phyloP scores from a whole-genome alignment of 2,797 vertebrate genomes.

The Enteromius paludinosus region DNA sequence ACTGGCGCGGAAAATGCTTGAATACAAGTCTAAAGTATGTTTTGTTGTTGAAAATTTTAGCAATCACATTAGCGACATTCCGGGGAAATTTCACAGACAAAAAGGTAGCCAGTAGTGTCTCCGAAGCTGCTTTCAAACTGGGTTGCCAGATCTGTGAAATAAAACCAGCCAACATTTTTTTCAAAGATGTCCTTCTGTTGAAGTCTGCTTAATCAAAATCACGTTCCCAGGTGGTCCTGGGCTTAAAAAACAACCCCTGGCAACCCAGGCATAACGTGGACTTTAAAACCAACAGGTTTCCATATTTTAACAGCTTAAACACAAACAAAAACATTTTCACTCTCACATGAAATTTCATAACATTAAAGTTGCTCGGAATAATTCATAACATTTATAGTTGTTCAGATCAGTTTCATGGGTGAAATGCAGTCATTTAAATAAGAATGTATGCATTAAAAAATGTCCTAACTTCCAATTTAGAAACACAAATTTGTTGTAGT shows the following conservation, averaged over 20 bases:
- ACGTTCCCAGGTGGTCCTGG: background rate
- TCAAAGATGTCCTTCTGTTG: background rate
- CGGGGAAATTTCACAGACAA: background rate
- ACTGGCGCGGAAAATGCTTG: constrained; percentile 26
- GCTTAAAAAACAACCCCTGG: background rate
- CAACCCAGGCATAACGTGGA: background rate
- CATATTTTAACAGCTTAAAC: background rate
- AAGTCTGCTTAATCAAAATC: no score
- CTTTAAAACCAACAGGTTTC: background rate
- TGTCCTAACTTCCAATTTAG: background rate
- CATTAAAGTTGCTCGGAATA: background rate
- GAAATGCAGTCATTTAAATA: background rate
- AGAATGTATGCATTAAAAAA: background rate
- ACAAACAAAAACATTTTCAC: background rate
- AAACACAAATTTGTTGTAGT: background rate
- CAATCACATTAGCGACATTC: background rate
- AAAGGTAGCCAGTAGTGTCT: background rate
- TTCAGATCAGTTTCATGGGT: background rate
- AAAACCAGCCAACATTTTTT: background rate
- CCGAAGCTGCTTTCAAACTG: background rate
- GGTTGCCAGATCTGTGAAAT: background rate
- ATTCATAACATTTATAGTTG: background rate
- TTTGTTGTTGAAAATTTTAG: constrained; percentile 7
- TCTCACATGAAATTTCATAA: background rate
- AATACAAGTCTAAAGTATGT: constrained; percentile 17